Percentiles rank a stretch among this genome's conserved stretches.
These are phyloP conservation scores for Argentina silus DNA, from an alignment of 2,797 vertebrate genomes.

Conservation along the genomic window DNA sequence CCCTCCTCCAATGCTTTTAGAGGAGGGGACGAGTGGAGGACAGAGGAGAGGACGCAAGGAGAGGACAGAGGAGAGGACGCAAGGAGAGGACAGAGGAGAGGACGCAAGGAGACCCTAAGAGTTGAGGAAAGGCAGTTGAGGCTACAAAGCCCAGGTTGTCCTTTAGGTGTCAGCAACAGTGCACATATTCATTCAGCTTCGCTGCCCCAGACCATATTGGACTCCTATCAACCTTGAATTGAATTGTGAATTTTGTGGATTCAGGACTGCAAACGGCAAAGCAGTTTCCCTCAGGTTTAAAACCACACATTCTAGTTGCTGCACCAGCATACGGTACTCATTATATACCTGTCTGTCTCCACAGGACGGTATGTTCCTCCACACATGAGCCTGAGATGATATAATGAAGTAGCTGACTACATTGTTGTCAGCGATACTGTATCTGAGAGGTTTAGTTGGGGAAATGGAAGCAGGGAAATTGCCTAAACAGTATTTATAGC, in stretches of 20 bases:
- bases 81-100: too few species aligned
- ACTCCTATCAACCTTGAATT: conserved; percentile 2
- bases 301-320: background rate
- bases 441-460: conserved; percentile 57
- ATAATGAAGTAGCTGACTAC: too few species aligned
- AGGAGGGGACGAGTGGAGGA: too few species aligned
- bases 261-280: background rate
- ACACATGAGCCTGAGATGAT: too few species aligned
- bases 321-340: background rate
- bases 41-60: too few species aligned
- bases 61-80: too few species aligned
- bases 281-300: background rate
- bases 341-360: too few species aligned
- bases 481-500: conserved; percentile 69
- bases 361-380: too few species aligned
- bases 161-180: conserved; percentile 82
- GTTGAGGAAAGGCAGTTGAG: conserved; percentile 4
- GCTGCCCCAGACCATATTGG: background rate
- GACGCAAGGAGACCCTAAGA: too few species aligned
- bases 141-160: conserved; percentile 62
- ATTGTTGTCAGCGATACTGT: conserved; percentile 35
- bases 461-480: conserved; percentile 57
- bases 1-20: too few species aligned
- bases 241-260: background rate
- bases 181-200: conserved; percentile 14